phyloP scores from a whole-genome alignment of 1,140 invertebrate species.

The Conus betulinus region DNA sequence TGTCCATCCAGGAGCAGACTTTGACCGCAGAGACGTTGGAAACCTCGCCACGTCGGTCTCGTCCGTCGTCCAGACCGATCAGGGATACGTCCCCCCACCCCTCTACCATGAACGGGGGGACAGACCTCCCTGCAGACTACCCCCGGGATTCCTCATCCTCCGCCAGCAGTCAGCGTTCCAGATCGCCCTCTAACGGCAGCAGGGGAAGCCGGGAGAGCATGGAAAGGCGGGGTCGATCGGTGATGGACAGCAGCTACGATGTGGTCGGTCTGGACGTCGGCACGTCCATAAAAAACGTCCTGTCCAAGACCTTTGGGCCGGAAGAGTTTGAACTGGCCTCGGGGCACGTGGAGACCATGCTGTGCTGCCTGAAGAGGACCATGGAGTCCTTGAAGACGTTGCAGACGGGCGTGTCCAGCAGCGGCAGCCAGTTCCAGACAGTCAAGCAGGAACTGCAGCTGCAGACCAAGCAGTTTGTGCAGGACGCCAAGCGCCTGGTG shows the following conservation, averaged over 20 bases:
- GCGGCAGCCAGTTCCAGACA: slow-evolving; percentile 61
- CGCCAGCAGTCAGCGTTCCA: slow-evolving; percentile 19
- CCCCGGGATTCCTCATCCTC: slow-evolving; percentile 9
- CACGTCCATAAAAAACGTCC: slow-evolving; percentile 59
- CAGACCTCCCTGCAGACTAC: slow-evolving; percentile 7
- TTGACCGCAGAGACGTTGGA: neutral
- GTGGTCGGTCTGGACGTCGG: slow-evolving; percentile 57
- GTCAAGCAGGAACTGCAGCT: slow-evolving; percentile 86
- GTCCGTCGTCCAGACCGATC: neutral
- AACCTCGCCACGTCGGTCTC: neutral
- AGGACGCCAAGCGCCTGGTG: slow-evolving; percentile 88
- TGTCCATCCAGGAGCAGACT: neutral
- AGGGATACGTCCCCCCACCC: neutral
- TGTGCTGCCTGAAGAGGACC: slow-evolving; percentile 65
- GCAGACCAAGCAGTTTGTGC: slow-evolving; percentile 88
- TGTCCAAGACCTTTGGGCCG: slow-evolving; percentile 58
- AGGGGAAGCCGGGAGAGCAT: neutral
- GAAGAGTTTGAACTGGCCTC: slow-evolving; percentile 58
- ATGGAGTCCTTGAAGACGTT: slow-evolving; percentile 64
- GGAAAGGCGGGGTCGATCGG: slow-evolving; percentile 28
- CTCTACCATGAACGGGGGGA: slow-evolving; percentile 9
- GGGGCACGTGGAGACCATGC: slow-evolving; percentile 64
- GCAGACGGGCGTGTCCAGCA: slow-evolving; percentile 56
- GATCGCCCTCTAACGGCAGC: slow-evolving; percentile 22
- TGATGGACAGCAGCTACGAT: slow-evolving; percentile 62